Evolutionary conservation across 2,113 vertebrate species (phyloP).

Genomic region (Noctilio leporinus): DNA sequence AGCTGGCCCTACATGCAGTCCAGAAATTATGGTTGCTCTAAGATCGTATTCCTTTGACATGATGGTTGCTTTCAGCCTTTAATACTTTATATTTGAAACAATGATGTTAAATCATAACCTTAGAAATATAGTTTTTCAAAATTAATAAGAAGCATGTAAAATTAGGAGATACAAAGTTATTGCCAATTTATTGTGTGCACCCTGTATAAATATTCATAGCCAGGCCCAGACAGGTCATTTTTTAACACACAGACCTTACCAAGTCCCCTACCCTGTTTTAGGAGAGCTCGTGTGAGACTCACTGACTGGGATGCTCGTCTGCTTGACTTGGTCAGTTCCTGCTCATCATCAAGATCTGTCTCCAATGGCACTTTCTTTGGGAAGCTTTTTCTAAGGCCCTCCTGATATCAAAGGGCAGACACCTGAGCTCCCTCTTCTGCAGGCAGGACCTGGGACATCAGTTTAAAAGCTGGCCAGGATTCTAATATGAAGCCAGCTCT

Average conservation of each 20-base stretch:
- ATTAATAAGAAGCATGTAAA: too few species aligned
- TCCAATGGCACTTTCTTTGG: not conserved
- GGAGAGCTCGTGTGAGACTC: not conserved
- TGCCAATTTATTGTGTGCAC: too few species aligned
- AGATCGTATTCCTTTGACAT: too few species aligned
- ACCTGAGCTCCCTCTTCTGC: not conserved
- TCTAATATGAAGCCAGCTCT: not conserved
- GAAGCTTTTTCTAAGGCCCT: not conserved
- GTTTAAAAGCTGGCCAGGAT: not conserved
- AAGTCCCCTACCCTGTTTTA: not conserved
- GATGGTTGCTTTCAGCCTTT: too few species aligned
- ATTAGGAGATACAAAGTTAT: too few species aligned
- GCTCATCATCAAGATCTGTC: not conserved
- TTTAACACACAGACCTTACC: not conserved
- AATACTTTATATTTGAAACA: too few species aligned
- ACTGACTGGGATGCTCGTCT: fast-evolving
- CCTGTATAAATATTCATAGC: too few species aligned
- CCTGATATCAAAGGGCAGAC: not conserved
- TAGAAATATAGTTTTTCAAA: too few species aligned
- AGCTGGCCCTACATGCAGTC: too few species aligned
- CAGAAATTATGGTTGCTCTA: too few species aligned
- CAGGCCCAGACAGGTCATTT: not conserved
- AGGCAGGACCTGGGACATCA: not conserved
- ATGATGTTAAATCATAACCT: too few species aligned
- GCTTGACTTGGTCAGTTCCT: not conserved